Evolutionary conservation across 1,140 invertebrate genomes (phyloP), one percentile per base, ranked within the genome.

Genomic region (Lucilia cuprina): DNA sequence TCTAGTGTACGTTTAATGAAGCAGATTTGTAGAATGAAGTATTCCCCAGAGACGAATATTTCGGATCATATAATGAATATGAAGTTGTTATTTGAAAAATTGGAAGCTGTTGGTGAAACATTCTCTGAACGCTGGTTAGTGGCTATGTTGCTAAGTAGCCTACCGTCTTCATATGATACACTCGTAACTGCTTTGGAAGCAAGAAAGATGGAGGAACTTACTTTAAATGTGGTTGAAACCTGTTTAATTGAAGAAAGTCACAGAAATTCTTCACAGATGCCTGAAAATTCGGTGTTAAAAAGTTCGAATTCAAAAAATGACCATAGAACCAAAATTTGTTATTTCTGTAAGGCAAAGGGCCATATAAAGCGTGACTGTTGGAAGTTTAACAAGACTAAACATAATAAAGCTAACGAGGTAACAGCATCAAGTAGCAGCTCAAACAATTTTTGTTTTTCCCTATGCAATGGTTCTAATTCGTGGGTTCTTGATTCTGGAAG

Each of bases 91-190:
- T 60, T 86, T 5, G 60, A 86, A 60, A 86, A 86, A 74, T 83
- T 87, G 14, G 21, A 80, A 55, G 85, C 80, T 21, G 60, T 88
- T 10, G 87, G 86, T 19, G 83, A 86, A 21, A 78, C 78, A 19
- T 83, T 85, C 14, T 74, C 55, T 41, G 86, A 65, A 19, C 55
- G 55, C 5, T 65, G 55, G 55, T 65, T 65, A 19, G 3, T n/a
- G 55, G 55, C 55, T 65, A 65, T 65, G 55, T 19, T 65, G 5
- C 14, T 65, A n/a, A 65, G 55, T 65, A 65, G 55, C 5, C 55
- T 65, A 5, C 55, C 55, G 14, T 17, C 55, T 19, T n/a, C 55
- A 13, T 65, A n/a, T 65, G 55, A 65, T 19, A 65, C 55, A 7
- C 55, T 65, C 5, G 55, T 65, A 17, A 65, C 55, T 17, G 55